Conservation (phyloP, 2,888 invertebrate species). For the Agrochola litura region DNA sequence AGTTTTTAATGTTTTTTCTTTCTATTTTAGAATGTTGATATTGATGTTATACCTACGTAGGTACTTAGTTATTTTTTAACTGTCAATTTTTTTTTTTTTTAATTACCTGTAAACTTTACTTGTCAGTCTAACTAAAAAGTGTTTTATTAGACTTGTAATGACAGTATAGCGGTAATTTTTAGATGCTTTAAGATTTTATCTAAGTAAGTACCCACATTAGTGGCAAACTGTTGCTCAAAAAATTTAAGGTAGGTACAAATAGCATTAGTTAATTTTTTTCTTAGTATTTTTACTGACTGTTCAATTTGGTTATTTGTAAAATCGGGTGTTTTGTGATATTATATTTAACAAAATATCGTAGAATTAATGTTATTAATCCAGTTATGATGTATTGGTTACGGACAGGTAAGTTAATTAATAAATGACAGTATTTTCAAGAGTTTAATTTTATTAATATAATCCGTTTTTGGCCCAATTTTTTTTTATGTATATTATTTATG, state of each 20-base stretch:
- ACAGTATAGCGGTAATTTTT: not conserved
- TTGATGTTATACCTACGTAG: slow-evolving; percentile 19
- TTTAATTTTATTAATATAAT: not conserved
- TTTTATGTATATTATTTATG: too few species aligned
- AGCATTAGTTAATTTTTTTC: not conserved
- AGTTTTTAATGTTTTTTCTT: slow-evolving; percentile 77
- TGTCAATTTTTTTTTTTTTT: not conserved
- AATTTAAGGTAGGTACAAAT: slow-evolving; percentile 1
- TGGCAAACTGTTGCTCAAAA: not conserved
- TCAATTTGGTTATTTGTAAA: not conserved
- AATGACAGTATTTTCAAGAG: not conserved
- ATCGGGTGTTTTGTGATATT: not conserved
- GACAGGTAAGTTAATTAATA: not conserved
- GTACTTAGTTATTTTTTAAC: slow-evolving; percentile 1
- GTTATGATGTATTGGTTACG: not conserved
- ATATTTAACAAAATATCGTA: not conserved
- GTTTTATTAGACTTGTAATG: not conserved
- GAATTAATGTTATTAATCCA: not conserved
- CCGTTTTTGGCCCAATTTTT: not conserved
- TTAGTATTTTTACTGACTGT: not conserved
- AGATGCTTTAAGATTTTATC: slow-evolving; percentile 29
- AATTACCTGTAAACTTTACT: not conserved
- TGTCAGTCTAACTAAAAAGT: not conserved
- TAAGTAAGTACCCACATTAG: slow-evolving; percentile 13
- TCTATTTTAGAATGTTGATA: not conserved